Evolutionary conservation across 2,888 invertebrate genomes (phyloP), one percentile per base, ranked within the genome.

Genomic region (Embidobia sp.): DNA sequence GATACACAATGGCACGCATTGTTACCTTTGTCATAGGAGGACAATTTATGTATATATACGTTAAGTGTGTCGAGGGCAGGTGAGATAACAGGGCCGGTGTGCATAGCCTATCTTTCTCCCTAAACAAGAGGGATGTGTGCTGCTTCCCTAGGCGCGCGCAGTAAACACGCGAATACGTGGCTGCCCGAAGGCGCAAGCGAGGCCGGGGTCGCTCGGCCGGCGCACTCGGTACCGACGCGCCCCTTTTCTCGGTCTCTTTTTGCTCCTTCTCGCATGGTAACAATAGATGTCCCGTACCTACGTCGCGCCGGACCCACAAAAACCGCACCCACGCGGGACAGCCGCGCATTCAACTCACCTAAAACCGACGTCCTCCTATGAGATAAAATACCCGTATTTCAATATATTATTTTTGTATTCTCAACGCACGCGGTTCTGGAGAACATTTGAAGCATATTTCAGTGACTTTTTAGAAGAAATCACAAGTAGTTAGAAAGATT

Each of bases 71-170:
- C 57, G 74, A 46, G 76, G 72, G 55, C 77, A 72, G 77, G 78
- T 79, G 78, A 75, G 74, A 76, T 82, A 79, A 81, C 69, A 72
- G 72, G 77, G 70, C 78, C 79, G 79, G 83, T 26, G 7, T n/a
- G 80, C 81, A 84, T 84, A n/a, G n/a, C n/a, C n/a, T n/a, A n/a
- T n/a, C n/a, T n/a, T n/a, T n/a, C n/a, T n/a, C n/a, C n/a, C n/a
- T n/a, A 84, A 84, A 85, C 84, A 85, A 85, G 84, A 79, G 82
- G 78, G 80, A 80, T 77, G 81, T 76, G 81, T 83, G 83, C 83
- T 82, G 82, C 80, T 80, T 83, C 82, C 83, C 83, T 84, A 83
- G 80, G 81, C 63, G 51, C 55, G 29, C 53, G 22, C 29, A 46
- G 37, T 29, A 42, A 26, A 70, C 49, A 44, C 51, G 63, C 31